These are phyloP conservation scores for Phrynocephalus guinanensis DNA, from an alignment of 2,797 vertebrate species.

Conservation along the genomic window DNA sequence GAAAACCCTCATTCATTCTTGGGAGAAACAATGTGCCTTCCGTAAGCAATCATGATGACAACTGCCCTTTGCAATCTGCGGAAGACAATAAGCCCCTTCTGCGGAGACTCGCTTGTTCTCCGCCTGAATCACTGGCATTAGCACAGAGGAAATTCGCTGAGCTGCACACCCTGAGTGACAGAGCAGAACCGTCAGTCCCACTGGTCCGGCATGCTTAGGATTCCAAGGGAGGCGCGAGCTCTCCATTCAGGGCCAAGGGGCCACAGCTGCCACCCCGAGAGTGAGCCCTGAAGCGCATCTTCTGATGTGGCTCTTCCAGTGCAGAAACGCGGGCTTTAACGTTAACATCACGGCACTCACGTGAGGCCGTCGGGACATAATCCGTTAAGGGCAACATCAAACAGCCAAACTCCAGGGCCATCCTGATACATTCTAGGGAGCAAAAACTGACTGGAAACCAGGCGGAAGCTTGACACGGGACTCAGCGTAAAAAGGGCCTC, in stretches of 20 bases:
- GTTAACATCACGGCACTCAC: background rate
- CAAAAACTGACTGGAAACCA: background rate
- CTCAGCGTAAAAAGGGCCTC: background rate
- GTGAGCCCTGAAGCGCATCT: background rate
- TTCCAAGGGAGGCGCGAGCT: background rate
- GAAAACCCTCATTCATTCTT: slow-evolving; percentile 27
- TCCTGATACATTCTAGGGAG: background rate
- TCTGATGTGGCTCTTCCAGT: background rate
- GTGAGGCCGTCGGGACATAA: background rate
- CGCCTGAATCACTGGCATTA: slow-evolving; percentile 10
- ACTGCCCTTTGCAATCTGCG: slow-evolving; percentile 13
- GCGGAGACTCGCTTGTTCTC: background rate
- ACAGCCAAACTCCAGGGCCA: background rate
- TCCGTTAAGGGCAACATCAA: no score
- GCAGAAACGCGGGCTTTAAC: background rate
- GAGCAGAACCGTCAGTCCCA: slow-evolving; percentile 4
- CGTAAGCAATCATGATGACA: slow-evolving; percentile 24
- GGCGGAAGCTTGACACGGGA: background rate
- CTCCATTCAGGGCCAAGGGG: background rate
- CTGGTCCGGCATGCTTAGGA: background rate
- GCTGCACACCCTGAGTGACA: slow-evolving; percentile 1
- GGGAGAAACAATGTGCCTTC: slow-evolving; percentile 13
- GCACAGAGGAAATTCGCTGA: background rate
- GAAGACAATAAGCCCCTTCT: slow-evolving; percentile 11
- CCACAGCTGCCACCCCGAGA: background rate